Evolutionary conservation across 2,113 vertebrate species (phyloP), one percentile per base, ranked within the genome.

Genomic region (Cyprinodon variegatus): DNA sequence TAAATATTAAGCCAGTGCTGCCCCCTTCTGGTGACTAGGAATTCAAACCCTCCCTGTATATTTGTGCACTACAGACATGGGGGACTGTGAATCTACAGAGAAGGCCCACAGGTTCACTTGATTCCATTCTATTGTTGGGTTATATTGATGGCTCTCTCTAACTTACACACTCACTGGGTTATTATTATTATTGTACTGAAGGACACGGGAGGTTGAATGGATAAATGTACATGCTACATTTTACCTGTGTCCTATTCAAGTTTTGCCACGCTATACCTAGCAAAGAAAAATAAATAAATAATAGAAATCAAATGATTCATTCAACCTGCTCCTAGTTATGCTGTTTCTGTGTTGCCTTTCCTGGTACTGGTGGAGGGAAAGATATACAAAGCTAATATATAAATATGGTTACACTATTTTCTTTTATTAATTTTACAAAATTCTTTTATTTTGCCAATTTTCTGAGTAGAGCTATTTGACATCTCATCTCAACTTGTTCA

Each of bases 301-400:
- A 45, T 65, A 87, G 70, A 65, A 22, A 40, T 81, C 48, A 72
- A 63, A 76, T 62, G 20, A 72, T 65, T 7, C 38, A 36, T 76
- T 82, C 22, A 68, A 50, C 63, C 82, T 61, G 57, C 36, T 78
- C 70, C 53, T 46, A 65, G 22, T 45, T 66, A 37, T 76, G 45
- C 50, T 76, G 61, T 77, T 87, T 74, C 8, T 67, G 41, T 76
- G 59, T 82, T 61, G 57, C 36, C 63, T 76, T 50, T 73, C 76
- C 61, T 81, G 67, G 80, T 46, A 61, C 40, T 17, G 81, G 72
- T 78, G 74, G 83, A 81, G 77, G 80, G 77, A 68, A 83, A 68
- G 63, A 79, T 76, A 86, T 81, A 87, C 79, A 86, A 88, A 89
- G 59, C 38, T 90, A 87, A 88, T 90, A 89, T 91, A 91, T 92